Base-by-base conservation (phyloP, 2,888 invertebrate species). In the Tetranychus piercei region DNA sequence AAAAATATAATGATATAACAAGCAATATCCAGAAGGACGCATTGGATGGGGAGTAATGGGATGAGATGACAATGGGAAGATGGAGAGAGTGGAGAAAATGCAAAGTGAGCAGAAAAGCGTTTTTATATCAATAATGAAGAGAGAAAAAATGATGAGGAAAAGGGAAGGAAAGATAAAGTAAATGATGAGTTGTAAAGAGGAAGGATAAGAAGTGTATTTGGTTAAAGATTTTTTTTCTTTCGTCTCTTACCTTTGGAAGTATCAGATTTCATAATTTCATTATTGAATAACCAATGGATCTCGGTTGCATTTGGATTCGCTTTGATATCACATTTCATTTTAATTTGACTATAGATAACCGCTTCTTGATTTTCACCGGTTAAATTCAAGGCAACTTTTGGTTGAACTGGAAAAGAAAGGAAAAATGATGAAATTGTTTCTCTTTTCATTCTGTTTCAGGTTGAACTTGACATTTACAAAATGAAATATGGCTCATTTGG, bases 281-380 rank as follows among this genome's bases (percentile, higher is more conserved):
- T 23, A 34, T 69, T 69, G 23, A 69, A 69, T 23, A 69, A n/a
- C 69, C 69, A 69, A 69, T 69, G 69, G 69, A 69, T 69, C 69
- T 69, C 69, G 5, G 69, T 69, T 22, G 15, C 69, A 22, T 69
- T 23, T 23, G 69, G 69, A 69, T 69, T 69, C n/a, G 69, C 69
- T 20, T 22, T 69, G 20, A 69, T 23, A 69, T 23, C 23, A 34
- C 69, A 69, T 23, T 22, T 20, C 20, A 69, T 20, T 23, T 69
- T 9, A 20, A 34, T 69, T 69, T 9, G 9, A n/a, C 69, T 69
- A 20, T 6, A 20, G n/a, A 11, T 9, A 69, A 69, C 69, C 15
- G 23, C 69, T 9, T 9, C 69, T 22, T 69, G 22, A n/a, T n/a
- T 69, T 69, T 9, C 69, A 9, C 20, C 9, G 9, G 69, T 69